Percentiles rank a stretch among this genome's conserved stretches.
Conservation (phyloP, 2,113 vertebrate species). For the Sus scrofa region T2T-Sscrofa CM000817.6:80414501-80415000, state of each 20-base stretch:
- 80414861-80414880: neutral
- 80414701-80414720: neutral
- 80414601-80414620: neutral
- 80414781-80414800: neutral
- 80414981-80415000: no score
- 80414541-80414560: neutral
- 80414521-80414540: no score
- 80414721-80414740: neutral
- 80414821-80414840: neutral
- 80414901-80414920: neutral
- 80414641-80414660: neutral
- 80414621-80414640: neutral
- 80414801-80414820: neutral
- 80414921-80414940: neutral
- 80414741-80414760: neutral
- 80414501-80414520: neutral
- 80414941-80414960: neutral
- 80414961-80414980: neutral
- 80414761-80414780: neutral
- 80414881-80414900: neutral
- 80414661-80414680: neutral
- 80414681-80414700: neutral
- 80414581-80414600: neutral
- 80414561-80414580: neutral
- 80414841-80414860: neutral